These are phyloP conservation scores for Panopea generosa DNA, from an alignment of 2,888 invertebrate species.

Conservation along the genomic window DNA sequence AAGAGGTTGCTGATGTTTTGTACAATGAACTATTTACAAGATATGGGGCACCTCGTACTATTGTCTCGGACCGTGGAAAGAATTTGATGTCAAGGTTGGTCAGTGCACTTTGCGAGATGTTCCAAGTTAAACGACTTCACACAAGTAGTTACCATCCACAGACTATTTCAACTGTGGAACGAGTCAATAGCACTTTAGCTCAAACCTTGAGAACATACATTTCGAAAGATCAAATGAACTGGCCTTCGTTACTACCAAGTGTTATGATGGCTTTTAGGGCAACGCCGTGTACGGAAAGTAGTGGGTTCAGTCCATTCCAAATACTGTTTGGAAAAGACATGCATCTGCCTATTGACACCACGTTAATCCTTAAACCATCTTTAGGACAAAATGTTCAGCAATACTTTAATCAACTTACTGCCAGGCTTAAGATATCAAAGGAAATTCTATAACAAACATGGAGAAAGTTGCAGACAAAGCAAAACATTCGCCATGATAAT, in stretches of 20 bases:
- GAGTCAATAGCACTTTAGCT: constrained; percentile 38
- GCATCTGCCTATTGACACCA: constrained; percentile 16
- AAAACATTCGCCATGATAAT: constrained; percentile 27
- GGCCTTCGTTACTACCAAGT: constrained; percentile 39
- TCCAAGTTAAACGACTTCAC: constrained; percentile 42
- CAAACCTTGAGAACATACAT: constrained; percentile 44
- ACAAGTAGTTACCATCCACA: constrained; percentile 57
- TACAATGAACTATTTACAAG: constrained; percentile 49
- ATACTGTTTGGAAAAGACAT: constrained; percentile 26
- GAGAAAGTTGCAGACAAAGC: constrained; percentile 9
- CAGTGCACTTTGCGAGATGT: too few relatives aligned
- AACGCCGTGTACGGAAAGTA: constrained; percentile 11
- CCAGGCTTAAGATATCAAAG: constrained; percentile 7
- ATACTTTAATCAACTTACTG: constrained; percentile 22
- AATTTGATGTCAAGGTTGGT: too few relatives aligned
- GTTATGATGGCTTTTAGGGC: constrained; percentile 51
- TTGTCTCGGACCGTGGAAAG: too few relatives aligned
- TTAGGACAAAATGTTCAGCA: constrained; percentile 7
- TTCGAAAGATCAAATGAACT: constrained; percentile 40
- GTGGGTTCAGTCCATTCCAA: constrained; percentile 4
- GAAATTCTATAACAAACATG: constrained; percentile 28
- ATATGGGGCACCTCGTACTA: constrained; percentile 48
- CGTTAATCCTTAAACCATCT: constrained; percentile 37
- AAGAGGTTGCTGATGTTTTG: constrained; percentile 41
- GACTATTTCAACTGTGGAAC: constrained; percentile 42